phyloP scores from a whole-genome alignment of 2,888 invertebrate species.

The Pristionchus maxplancki region DNA sequence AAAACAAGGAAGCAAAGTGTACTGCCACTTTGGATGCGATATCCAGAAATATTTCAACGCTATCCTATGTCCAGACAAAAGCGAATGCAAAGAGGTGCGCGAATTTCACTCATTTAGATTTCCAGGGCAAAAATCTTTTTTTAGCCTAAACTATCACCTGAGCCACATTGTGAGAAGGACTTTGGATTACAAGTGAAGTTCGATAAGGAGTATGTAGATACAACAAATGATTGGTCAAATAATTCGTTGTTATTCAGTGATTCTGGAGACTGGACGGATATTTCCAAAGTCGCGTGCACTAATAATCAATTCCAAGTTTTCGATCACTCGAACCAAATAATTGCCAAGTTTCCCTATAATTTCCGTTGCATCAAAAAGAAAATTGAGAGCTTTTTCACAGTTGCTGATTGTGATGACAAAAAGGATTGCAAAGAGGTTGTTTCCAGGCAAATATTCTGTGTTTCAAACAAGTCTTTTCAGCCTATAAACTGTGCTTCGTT shows the following conservation, averaged over 20 bases:
- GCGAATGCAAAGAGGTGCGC: not conserved
- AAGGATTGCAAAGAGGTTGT: not conserved
- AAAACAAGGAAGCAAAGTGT: not conserved
- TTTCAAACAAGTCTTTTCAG: not conserved
- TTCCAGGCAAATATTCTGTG: not conserved
- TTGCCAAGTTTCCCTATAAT: too few relatives aligned
- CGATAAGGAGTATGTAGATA: too few relatives aligned
- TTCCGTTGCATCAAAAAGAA: not conserved
- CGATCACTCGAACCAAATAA: too few relatives aligned
- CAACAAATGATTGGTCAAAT: not conserved
- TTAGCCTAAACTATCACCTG: not conserved
- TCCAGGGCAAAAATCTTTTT: not conserved
- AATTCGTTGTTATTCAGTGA: not conserved
- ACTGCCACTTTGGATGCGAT: too few relatives aligned
- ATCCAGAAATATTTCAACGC: too few relatives aligned
- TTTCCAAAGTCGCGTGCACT: too few relatives aligned
- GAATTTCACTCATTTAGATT: not conserved
- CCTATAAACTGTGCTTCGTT: not conserved
- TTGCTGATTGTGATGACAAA: not conserved
- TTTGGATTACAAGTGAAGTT: too few relatives aligned
- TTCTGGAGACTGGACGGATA: too few relatives aligned
- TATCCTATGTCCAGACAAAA: not conserved
- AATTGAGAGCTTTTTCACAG: not conserved
- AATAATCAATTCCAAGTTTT: too few relatives aligned
- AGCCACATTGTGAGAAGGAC: too few relatives aligned